phyloP scores from a whole-genome alignment of 2,797 vertebrate genomes.

The Bradypodion ventrale region DNA sequence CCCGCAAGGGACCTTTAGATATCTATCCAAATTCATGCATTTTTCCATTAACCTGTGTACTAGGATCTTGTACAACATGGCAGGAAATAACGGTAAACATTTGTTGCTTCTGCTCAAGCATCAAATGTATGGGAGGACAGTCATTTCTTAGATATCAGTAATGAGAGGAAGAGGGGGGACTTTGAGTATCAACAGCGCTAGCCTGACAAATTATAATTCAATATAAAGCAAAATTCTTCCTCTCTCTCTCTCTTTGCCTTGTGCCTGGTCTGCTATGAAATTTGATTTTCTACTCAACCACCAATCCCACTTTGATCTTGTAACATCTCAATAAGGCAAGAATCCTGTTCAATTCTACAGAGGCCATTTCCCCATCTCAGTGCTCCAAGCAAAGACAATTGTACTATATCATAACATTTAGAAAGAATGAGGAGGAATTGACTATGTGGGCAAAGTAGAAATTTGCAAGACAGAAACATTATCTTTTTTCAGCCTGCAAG shows the following conservation, averaged over 20 bases:
- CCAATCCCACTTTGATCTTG: conserved; percentile 3
- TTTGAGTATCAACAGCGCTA: not conserved
- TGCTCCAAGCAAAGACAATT: conserved; percentile 44
- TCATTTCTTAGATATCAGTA: conserved; percentile 19
- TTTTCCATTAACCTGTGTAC: conserved; percentile 71
- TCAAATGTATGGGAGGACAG: conserved; percentile 27
- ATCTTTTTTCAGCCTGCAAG: conserved; percentile 37
- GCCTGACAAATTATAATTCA: not conserved
- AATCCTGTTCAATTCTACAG: conserved; percentile 21
- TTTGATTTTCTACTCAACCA: conserved; percentile 31
- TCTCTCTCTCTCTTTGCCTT: not conserved
- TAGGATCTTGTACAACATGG: conserved; percentile 65
- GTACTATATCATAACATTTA: conserved; percentile 51
- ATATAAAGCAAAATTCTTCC: not conserved
- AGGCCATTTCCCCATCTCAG: conserved; percentile 50
- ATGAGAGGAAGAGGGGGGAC: not conserved
- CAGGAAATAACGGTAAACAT: conserved; percentile 51
- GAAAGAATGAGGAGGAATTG: conserved; percentile 37
- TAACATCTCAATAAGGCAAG: conserved; percentile 43
- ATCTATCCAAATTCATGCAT: conserved; percentile 65
- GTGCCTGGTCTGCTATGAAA: conserved; percentile 16
- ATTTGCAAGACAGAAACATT: conserved; percentile 53
- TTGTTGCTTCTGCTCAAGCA: conserved; percentile 32
- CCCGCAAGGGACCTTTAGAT: conserved; percentile 69
- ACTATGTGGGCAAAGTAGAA: conserved; percentile 37